phyloP scores from a whole-genome alignment of 2,113 vertebrate species.

The Orientallactaga bullata region DNA sequence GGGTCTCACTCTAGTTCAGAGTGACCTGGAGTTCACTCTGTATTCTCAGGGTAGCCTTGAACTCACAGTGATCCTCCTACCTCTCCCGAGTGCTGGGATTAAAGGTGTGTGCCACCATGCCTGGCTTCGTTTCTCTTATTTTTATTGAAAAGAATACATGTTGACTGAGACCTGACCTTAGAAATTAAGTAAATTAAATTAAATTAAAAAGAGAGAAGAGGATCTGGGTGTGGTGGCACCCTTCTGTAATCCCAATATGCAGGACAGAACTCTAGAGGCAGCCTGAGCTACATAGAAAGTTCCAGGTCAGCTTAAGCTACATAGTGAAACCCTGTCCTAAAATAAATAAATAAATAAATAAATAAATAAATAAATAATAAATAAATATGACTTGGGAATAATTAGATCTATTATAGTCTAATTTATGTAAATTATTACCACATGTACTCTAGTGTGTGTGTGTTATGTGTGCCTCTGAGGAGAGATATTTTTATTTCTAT shows the following conservation, averaged over 20 bases:
- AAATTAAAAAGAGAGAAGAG: not conserved
- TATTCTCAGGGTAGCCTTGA: no score
- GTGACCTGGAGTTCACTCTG: no score
- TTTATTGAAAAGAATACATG: not conserved
- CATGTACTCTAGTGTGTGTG: not conserved
- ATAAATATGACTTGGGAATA: not conserved
- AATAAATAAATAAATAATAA: not conserved
- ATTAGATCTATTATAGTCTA: not conserved
- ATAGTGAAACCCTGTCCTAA: not conserved
- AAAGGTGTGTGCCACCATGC: no score
- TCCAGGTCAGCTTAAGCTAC: no score
- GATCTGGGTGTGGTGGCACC: not conserved
- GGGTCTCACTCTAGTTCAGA: no score
- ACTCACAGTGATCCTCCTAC: no score
- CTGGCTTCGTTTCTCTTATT: no score
- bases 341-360: not conserved
- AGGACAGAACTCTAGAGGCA: not conserved
- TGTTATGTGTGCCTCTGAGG: not conserved
- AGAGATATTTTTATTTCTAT: conserved; percentile 11
- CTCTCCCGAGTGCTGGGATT: no score
- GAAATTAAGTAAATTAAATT: not conserved
- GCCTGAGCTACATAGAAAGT: not conserved
- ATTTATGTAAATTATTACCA: not conserved
- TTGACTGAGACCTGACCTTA: not conserved
- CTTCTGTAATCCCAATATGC: not conserved